Percentiles rank a stretch among this genome's conserved stretches.
phyloP scores from a whole-genome alignment of 92 coral and sea anemone genomes.

The Actinernus sp. region DNA sequence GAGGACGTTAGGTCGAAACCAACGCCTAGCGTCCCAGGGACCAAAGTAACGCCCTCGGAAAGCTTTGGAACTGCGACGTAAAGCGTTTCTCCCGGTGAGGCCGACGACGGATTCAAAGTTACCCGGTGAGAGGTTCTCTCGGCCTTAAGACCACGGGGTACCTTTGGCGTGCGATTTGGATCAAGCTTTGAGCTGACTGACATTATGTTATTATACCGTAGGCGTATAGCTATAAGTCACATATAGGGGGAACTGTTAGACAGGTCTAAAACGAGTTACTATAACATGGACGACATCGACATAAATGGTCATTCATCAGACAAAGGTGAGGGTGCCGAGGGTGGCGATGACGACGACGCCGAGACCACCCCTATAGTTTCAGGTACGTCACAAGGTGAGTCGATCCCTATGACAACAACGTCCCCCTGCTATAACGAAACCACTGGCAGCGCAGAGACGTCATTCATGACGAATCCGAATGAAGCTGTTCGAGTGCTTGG shows the following conservation, averaged over 20 bases:
- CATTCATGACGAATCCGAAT: background rate
- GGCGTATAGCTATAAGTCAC: no score
- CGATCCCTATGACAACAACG: constrained; percentile 1
- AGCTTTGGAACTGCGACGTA: constrained; percentile 16
- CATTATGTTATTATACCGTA: background rate
- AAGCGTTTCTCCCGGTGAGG: constrained; percentile 8
- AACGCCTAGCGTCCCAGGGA: constrained; percentile 8
- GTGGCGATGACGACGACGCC: background rate
- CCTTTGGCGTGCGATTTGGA: constrained; percentile 4
- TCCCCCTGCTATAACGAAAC: no score
- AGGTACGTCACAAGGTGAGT: background rate
- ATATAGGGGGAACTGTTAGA: constrained; percentile 4
- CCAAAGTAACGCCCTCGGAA: constrained; percentile 11
- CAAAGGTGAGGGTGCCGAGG: no score
- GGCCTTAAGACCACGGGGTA: constrained; percentile 1
- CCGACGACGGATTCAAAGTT: constrained; percentile 5
- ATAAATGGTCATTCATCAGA: background rate
- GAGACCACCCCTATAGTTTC: background rate
- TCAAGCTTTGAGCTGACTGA: constrained; percentile 8
- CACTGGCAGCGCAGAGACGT: background rate
- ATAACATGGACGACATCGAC: constrained; percentile 1
- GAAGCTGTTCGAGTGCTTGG: no score
- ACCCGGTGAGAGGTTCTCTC: constrained; percentile 9
- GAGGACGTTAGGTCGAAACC: constrained; percentile 6
- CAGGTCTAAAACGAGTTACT: background rate